These are phyloP conservation scores for Xestoiulus laeticollis DNA, from an alignment of 2,888 invertebrate genomes.

Conservation along the genomic window DNA sequence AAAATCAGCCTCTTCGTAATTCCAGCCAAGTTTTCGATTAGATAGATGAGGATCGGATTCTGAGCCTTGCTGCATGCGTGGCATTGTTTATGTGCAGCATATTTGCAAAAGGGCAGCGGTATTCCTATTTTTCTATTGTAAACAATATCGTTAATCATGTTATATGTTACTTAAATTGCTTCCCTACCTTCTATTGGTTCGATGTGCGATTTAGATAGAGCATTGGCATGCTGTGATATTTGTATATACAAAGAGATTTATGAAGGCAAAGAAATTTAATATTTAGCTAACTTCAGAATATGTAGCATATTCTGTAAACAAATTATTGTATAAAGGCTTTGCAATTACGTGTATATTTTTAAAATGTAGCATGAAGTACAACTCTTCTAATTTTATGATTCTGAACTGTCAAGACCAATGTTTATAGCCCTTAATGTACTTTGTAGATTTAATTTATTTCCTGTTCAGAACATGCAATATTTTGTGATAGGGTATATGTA, in stretches of 20 bases:
- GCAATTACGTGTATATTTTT: too few species aligned
- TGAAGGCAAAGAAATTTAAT: background rate
- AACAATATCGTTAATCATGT: slow-evolving; percentile 25
- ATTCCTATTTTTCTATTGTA: background rate
- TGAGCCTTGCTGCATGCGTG: background rate
- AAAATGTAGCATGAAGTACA: too few species aligned
- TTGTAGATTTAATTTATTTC: background rate
- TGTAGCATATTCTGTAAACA: too few species aligned
- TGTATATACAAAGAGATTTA: background rate
- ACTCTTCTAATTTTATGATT: too few species aligned
- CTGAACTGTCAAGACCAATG: too few species aligned
- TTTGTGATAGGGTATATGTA: background rate
- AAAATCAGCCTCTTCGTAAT: background rate
- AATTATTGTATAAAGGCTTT: too few species aligned
- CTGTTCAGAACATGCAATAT: background rate
- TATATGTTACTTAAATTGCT: background rate
- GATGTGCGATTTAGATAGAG: background rate
- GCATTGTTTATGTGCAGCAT: background rate
- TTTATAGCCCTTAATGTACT: background rate
- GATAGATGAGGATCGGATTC: slow-evolving; percentile 4
- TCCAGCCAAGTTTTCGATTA: background rate
- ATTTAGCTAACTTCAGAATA: background rate
- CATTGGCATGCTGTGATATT: background rate
- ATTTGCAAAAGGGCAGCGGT: background rate
- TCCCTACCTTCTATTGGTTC: background rate